Conservation (phyloP, 1,140 invertebrate species). For the Calliopsis andreniformis region DNA sequence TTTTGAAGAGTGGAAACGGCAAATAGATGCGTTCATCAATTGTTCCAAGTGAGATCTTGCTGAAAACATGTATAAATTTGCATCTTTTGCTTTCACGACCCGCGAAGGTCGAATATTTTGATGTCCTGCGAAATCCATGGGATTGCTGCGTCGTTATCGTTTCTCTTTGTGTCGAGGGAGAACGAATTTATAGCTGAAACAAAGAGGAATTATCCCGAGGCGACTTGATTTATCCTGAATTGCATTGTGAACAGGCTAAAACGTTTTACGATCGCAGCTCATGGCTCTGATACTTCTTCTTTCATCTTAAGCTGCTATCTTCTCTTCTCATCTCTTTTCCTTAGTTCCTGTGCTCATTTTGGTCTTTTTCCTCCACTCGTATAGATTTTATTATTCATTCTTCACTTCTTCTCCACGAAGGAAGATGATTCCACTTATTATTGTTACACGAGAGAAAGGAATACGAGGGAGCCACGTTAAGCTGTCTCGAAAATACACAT, state of each 20-base stretch:
- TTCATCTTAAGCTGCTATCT: background rate
- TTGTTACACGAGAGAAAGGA: constrained; percentile 17
- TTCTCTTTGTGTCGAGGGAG: constrained; percentile 20
- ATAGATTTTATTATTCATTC: background rate
- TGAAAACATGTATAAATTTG: constrained; percentile 6
- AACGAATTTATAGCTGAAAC: constrained; percentile 3
- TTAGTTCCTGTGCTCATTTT: too few species aligned
- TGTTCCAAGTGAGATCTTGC: background rate
- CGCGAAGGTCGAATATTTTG: constrained; percentile 26
- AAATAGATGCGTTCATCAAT: background rate
- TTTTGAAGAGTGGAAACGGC: background rate
- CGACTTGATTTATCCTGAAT: constrained; percentile 40
- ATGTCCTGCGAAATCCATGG: constrained; percentile 42
- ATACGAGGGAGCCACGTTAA: constrained; percentile 5
- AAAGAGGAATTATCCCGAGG: background rate
- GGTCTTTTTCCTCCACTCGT: too few species aligned
- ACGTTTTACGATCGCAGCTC: background rate
- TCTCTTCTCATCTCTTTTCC: too few species aligned
- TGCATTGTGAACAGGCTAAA: constrained; percentile 10
- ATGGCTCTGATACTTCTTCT: background rate
- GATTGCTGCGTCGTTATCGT: constrained; percentile 39
- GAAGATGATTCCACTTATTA: background rate
- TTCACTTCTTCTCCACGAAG: background rate
- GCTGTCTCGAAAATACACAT: constrained; percentile 40
- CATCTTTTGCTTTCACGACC: background rate